Evolutionary conservation across 2,113 vertebrate genomes (phyloP), one percentile per base, ranked within the genome.

Genomic region (Phocoena phocoena): DNA sequence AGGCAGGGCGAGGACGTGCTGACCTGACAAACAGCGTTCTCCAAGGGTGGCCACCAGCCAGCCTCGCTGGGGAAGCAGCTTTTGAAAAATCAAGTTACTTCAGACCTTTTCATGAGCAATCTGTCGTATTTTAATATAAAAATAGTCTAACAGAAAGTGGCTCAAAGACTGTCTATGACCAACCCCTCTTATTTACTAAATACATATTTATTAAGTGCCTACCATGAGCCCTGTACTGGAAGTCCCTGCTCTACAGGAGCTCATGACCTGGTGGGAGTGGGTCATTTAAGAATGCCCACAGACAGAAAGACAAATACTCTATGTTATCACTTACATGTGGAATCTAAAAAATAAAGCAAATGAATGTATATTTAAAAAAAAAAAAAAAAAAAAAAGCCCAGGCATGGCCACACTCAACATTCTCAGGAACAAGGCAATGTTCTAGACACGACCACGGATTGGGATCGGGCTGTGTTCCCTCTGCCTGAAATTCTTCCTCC

Each of bases 51-150:
- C 47, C 50, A 73, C 60, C 41, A 71, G 77, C 50, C 73, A 79
- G 79, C 38, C 70, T 73, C 1, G 8, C 63, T 44, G 71, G 60
- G 70, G 55, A 80, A 83, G 41, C 28, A 70, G 53, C 79, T 79
- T 70, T 44, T 10, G 41, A 68, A 90, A 90, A 44, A 53, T 41
- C 60, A 76, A 38, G 86, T 67, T 70, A 55, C 18, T 87, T 67
- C 31, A 77, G 85, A 50, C 18, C 63, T 88, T 88, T 80, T 67
- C 25, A 70, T 50, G 63, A 91, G 77, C 33, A 79, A 65, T 41
- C 36, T 1, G 12, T 33, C 73, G 6, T 50, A 74, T 74, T 84
- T 91, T 60, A 65, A 79, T 90, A 83, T 55, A 79, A 58, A 83
- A 74, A 47, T 85, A 47, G 20, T 47, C 81, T 41, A 91, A 91